phyloP scores from a whole-genome alignment of 1,140 invertebrate genomes.

The Steinernema khuongi region DNA sequence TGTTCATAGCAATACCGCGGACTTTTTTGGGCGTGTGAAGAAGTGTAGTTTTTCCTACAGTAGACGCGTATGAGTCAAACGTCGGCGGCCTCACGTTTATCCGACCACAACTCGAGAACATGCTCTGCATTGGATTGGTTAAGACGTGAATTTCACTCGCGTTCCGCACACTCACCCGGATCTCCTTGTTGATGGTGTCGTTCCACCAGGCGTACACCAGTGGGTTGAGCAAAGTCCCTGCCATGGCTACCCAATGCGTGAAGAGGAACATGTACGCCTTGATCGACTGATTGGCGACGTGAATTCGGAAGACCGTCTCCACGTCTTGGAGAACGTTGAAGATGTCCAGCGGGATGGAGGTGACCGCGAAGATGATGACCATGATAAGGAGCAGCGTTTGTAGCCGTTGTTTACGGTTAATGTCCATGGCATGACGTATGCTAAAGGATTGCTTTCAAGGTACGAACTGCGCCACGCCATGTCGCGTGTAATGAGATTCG shows the following conservation, averaged over 20 bases:
- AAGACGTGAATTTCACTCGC: background rate
- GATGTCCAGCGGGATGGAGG: conserved; percentile 34
- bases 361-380: conserved; percentile 39
- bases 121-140: background rate
- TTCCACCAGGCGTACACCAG: conserved; percentile 40
- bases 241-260: conserved; percentile 37
- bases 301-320: conserved; percentile 1
- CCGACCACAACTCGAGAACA: background rate
- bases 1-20: background rate
- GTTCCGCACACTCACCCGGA: conserved; percentile 24
- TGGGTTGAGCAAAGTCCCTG: conserved; percentile 36
- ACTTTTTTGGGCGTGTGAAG: background rate
- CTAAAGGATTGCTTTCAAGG: conserved; percentile 16
- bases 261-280: conserved; percentile 29
- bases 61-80: background rate
- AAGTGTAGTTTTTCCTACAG: background rate
- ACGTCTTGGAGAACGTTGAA: conserved; percentile 41
- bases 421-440: conserved; percentile 21
- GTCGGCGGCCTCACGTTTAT: background rate
- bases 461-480: too few species aligned
- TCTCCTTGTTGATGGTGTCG: conserved; percentile 37
- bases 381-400: conserved; percentile 36
- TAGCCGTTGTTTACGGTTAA: conserved; percentile 34
- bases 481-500: too few species aligned
- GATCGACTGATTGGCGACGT: background rate